phyloP scores from a whole-genome alignment of 1,140 invertebrate genomes.

The Subanguina moxae region DNA sequence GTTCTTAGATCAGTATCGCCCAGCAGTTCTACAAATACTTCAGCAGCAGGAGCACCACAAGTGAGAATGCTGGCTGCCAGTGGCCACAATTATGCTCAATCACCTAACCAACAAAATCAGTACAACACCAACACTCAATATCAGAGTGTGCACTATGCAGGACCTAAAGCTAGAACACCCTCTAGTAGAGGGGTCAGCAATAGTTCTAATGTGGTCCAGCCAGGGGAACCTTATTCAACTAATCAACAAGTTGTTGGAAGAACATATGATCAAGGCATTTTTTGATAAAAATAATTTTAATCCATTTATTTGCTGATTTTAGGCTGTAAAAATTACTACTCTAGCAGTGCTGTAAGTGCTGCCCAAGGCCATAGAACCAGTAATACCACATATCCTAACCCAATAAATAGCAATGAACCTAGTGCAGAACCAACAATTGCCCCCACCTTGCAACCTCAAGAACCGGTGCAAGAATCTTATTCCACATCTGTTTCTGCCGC shows the following conservation, averaged over 20 bases:
- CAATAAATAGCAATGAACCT: neutral
- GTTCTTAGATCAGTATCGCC: neutral
- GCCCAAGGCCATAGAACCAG: neutral
- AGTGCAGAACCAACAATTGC: neutral
- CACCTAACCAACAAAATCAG: neutral
- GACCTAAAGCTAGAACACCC: too few species aligned
- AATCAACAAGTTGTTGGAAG: neutral
- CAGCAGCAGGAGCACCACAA: neutral
- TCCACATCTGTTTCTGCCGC: neutral
- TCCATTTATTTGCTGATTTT: neutral
- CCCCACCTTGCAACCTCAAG: neutral
- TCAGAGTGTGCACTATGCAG: neutral
- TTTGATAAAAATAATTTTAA: too few species aligned
- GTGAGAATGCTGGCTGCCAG: neutral
- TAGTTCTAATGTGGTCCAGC: too few species aligned
- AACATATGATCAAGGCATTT: neutral
- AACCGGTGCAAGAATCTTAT: neutral
- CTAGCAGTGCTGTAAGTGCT: neutral
- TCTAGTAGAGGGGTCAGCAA: too few species aligned
- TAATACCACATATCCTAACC: neutral
- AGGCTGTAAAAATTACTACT: conserved; percentile 11
- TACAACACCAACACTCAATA: neutral
- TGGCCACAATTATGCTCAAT: neutral
- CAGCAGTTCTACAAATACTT: neutral
- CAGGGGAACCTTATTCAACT: neutral